Conservation (phyloP, 2,888 invertebrate species). For the Drosophila hawaiiensis region DNA sequence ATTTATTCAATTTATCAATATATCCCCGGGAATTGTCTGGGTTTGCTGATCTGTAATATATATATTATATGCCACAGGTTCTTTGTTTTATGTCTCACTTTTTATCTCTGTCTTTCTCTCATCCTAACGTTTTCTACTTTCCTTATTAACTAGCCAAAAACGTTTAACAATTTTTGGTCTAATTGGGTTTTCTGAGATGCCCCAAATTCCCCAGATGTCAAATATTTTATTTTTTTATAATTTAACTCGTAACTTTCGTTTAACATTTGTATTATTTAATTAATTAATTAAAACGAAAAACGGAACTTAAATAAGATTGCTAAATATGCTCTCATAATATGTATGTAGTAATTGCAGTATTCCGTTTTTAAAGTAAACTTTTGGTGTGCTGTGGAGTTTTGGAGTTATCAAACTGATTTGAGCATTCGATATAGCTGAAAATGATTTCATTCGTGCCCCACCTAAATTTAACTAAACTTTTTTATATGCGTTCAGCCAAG, state of each 20-base stretch:
- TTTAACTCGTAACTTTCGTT: neutral
- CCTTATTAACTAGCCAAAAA: neutral
- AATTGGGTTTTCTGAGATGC: neutral
- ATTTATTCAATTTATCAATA: neutral
- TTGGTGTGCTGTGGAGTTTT: slow-evolving; percentile 29
- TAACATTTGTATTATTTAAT: rapidly evolving
- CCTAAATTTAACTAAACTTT: slow-evolving; percentile 77
- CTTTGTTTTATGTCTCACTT: neutral
- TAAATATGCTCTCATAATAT: neutral
- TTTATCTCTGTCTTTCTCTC: neutral
- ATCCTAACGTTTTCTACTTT: neutral
- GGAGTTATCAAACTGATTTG: slow-evolving; percentile 1
- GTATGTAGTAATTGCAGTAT: neutral
- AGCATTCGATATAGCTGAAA: slow-evolving; percentile 53
- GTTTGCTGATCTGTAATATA: neutral
- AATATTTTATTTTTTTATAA: neutral
- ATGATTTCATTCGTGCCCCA: slow-evolving; percentile 72
- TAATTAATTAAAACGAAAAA: neutral
- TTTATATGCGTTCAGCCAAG: slow-evolving; percentile 78
- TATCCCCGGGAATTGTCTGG: neutral
- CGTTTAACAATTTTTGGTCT: rapidly evolving
- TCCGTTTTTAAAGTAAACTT: neutral
- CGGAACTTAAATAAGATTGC: neutral
- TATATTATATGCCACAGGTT: neutral
- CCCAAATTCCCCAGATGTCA: rapidly evolving